Evolutionary conservation across 2,888 invertebrate species (phyloP).

Genomic region (Dorcus hopei): DNA sequence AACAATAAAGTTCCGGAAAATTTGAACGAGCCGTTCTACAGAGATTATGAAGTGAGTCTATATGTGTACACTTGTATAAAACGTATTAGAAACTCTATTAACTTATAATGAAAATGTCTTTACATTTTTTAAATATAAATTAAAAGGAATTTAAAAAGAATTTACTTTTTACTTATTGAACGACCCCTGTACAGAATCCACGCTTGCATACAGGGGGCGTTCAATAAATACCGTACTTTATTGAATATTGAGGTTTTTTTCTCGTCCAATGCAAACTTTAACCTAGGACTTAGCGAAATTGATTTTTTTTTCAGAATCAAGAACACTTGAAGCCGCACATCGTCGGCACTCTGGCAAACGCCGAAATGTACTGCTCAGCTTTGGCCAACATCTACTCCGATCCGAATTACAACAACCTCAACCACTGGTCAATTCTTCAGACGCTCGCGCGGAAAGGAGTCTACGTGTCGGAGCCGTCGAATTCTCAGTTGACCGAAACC

Average conservation of each 20-base stretch:
- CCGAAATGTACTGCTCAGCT: conserved; percentile 91
- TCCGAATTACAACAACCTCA: conserved; percentile 92
- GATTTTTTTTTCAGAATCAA: conserved; percentile 62
- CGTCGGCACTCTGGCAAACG: conserved; percentile 86
- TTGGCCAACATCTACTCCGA: conserved; percentile 94
- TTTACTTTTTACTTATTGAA: too few relatives aligned
- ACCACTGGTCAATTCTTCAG: conserved; percentile 93
- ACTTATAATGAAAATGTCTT: too few relatives aligned
- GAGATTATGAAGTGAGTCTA: conserved; percentile 80
- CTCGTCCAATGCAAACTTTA: too few relatives aligned
- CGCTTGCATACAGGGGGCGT: too few relatives aligned
- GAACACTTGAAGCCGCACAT: conserved; percentile 92
- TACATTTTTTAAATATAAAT: too few relatives aligned
- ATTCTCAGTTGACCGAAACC: conserved; percentile 90
- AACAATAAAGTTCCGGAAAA: conserved; percentile 92
- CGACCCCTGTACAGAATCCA: too few relatives aligned
- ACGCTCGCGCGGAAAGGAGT: conserved; percentile 89
- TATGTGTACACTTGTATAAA: too few relatives aligned
- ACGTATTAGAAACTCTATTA: too few relatives aligned
- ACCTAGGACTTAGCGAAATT: too few relatives aligned
- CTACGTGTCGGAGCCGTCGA: conserved; percentile 77
- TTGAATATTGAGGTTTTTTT: too few relatives aligned
- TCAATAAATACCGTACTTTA: too few relatives aligned
- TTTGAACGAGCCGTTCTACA: conserved; percentile 89
- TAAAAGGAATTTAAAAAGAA: too few relatives aligned